Conservation (phyloP, 2,888 invertebrate species). For the Halictus ligatus region DNA sequence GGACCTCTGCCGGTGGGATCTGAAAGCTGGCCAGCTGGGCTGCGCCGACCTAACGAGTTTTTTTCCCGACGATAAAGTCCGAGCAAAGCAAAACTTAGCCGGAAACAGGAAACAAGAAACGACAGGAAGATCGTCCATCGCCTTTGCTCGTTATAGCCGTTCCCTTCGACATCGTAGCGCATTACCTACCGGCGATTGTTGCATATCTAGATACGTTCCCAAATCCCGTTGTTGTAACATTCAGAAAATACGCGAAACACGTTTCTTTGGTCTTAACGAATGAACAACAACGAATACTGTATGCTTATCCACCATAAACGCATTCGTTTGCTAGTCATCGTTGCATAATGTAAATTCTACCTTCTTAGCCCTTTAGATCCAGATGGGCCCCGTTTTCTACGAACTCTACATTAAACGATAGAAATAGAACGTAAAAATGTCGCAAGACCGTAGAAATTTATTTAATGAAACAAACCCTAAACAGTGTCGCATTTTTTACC, state of each 20-base stretch:
- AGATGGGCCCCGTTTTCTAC: no score
- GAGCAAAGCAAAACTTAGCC: constrained; percentile 59
- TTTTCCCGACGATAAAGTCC: constrained; percentile 60
- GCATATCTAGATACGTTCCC: not conserved
- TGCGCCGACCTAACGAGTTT: constrained; percentile 63
- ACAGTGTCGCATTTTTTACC: not conserved
- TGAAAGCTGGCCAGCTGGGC: constrained; percentile 58
- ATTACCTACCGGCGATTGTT: not conserved
- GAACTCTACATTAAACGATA: not conserved
- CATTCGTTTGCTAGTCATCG: not conserved
- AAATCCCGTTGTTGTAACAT: not conserved
- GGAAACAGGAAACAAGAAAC: constrained; percentile 41
- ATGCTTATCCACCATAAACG: not conserved
- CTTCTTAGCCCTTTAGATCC: not conserved
- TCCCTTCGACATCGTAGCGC: not conserved
- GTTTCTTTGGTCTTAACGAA: no score
- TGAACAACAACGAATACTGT: not conserved
- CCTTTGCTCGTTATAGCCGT: not conserved
- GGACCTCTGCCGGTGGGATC: constrained; percentile 66
- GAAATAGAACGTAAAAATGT: not conserved
- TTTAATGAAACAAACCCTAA: no score
- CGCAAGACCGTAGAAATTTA: not conserved
- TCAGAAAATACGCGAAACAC: not conserved
- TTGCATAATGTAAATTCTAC: not conserved
- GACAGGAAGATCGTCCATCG: constrained; percentile 40